Conservation (phyloP, 1,140 invertebrate genomes). For the Drosophila navojoa region DNA sequence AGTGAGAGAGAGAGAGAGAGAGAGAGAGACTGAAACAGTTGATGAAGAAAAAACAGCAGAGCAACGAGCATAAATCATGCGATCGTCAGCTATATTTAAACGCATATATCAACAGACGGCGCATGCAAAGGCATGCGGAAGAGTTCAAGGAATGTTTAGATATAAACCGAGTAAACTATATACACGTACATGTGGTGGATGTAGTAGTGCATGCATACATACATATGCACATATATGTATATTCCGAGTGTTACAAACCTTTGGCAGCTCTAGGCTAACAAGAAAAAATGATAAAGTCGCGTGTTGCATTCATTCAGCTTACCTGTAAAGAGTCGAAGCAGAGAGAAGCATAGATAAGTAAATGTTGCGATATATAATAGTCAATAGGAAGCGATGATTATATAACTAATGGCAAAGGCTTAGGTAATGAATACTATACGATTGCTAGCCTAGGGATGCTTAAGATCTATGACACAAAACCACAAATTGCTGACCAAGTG, state of each 20-base stretch:
- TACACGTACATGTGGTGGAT: neutral
- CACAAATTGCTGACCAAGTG: too few relatives aligned
- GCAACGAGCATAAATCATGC: conserved; percentile 44
- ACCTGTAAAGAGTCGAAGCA: conserved; percentile 29
- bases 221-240: neutral
- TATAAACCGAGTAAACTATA: neutral
- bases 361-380: too few relatives aligned
- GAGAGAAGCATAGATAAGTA: neutral
- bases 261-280: conserved; percentile 1
- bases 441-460: too few relatives aligned
- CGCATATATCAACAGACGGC: conserved; percentile 7
- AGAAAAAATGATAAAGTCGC: too few relatives aligned
- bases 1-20: neutral
- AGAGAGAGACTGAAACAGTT: neutral
- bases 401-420: too few relatives aligned
- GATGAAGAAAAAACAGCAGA: neutral
- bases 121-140: conserved; percentile 35
- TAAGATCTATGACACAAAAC: too few relatives aligned
- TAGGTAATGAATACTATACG: too few relatives aligned
- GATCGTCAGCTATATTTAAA: conserved; percentile 42
- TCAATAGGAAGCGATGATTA: too few relatives aligned
- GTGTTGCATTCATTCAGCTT: neutral
- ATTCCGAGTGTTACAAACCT: conserved; percentile 8
- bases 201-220: neutral
- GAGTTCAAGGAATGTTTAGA: conserved; percentile 26